Base-by-base conservation (phyloP, 2,888 invertebrate species). In the Drosophila austrosaltans region DNA sequence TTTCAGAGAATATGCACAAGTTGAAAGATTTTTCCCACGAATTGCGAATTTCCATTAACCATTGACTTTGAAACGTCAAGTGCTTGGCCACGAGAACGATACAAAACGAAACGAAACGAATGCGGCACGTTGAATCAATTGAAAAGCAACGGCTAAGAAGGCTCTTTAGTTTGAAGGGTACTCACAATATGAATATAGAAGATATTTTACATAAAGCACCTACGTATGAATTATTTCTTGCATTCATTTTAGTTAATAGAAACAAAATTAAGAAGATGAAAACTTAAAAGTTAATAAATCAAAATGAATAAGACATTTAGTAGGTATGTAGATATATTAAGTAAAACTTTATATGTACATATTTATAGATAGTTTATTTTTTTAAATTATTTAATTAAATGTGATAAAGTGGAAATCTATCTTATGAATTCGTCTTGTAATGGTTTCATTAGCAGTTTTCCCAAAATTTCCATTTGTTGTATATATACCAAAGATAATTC, bases 1-100 rank as follows among this genome's bases (percentile, higher is more conserved):
- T 61, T 72, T 59, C 20, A 44, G 32, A 25, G 36, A 39, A 36
- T 61, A 53, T 54, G 75, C 82, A 78, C 78, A 86, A 66, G 57
- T 86, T 60, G 48, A 81, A 81, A 86, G 72, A 81, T 78, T 74
- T 82, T 82, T 82, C 82, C 84, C 82, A 82, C 82, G 84, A 83
- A 83, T 77, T 66, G 76, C 77, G 75, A 67, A 53, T 72, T 72
- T 72, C 77, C 82, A 79, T 76, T 82, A 72, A 73, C 81, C 82
- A 86, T 86, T 82, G 87, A 87, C 82, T 86, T 82, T 82, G 82
- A 82, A 66, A 86, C 87, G 87, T 82, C 84, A 82, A 82, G 80
- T 81, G 71, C 68, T 69, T 72, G 63, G 69, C 65, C 63, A 62
- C 77, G 83, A 86, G 77, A 83, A 78, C 78, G 22, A 16, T 16